Percentiles rank a stretch among this genome's conserved stretches.
phyloP scores from a whole-genome alignment of 2,113 vertebrate species.

The Zosterops pallidus region DNA sequence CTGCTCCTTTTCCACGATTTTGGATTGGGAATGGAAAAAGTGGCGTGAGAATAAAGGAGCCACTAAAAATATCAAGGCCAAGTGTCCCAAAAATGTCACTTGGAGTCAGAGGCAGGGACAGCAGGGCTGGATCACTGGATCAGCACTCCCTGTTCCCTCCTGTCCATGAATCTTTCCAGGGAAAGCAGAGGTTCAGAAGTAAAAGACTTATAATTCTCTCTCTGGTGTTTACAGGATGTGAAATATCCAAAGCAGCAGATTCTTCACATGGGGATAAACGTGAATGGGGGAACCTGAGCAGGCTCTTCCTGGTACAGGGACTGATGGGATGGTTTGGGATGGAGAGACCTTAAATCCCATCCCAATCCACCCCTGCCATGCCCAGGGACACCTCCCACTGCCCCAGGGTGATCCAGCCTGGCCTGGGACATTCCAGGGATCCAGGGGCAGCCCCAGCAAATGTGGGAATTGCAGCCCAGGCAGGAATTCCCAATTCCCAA shows the following conservation, averaged over 20 bases:
- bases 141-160: background rate
- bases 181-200: background rate
- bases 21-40: background rate
- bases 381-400: background rate
- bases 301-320: fast-evolving
- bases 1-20: fast-evolving
- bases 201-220: background rate
- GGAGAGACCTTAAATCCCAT: background rate
- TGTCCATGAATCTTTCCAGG: background rate
- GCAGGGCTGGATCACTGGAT: background rate
- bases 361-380: no score
- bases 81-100: constrained; percentile 40
- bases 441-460: no score
- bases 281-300: background rate
- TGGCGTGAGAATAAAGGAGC: background rate
- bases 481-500: no score
- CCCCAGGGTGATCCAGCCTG: background rate
- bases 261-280: background rate
- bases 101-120: background rate
- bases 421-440: background rate
- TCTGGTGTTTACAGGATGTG: background rate
- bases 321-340: background rate
- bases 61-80: background rate
- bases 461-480: no score
- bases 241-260: background rate